Base-by-base conservation (phyloP, 1,140 invertebrate genomes). In the Melipona quadrifasciata region DNA sequence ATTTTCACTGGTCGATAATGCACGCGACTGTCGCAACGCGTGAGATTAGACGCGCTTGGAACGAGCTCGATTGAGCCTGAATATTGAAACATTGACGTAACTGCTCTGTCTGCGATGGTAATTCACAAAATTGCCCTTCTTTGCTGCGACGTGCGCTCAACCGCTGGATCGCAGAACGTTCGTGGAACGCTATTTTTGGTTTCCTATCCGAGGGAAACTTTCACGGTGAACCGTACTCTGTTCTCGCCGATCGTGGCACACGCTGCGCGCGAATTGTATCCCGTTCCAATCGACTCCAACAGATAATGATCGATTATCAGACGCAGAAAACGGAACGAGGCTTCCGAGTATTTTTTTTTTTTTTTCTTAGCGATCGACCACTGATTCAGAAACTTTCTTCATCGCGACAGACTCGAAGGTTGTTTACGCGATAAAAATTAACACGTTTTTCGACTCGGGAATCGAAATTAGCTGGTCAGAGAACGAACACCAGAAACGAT, bases 51-150 rank as follows among this genome's bases (percentile, higher is more conserved):
- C 64, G 71, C 61, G 53, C 72, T 65, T 65, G 65, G 72, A 89
- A 89, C 88, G 80, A 88, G 87, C 87, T 88, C 80, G 84, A 86
- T 83, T 82, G 88, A 74, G 83, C 67, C 74, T 85, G 89, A 90
- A 87, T 89, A 91, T 91, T 89, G 80, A 89, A 87, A 86, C 80
- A 82, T 87, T 82, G 86, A 89, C 81, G 88, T 84, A 89, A 89
- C 87, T 84, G 79, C 74, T 68, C 78, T 84, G 87, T 89, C 88
- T 89, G 85, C 87, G 64, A 68, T 65, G 72, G 77, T 89, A 65
- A 86, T 89, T 89, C 82, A 88, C 84, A 84, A 81, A 89, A 89
- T 89, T 89, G 87, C 85, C 70, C 87, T 86, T 82, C 85, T 86
- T 89, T 39, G 67, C 74, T 55, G 72, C 80, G 74, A 65, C 83